These are phyloP conservation scores for Anthoscopus minutus DNA, from an alignment of 2,113 vertebrate genomes.

Conservation along the genomic window DNA sequence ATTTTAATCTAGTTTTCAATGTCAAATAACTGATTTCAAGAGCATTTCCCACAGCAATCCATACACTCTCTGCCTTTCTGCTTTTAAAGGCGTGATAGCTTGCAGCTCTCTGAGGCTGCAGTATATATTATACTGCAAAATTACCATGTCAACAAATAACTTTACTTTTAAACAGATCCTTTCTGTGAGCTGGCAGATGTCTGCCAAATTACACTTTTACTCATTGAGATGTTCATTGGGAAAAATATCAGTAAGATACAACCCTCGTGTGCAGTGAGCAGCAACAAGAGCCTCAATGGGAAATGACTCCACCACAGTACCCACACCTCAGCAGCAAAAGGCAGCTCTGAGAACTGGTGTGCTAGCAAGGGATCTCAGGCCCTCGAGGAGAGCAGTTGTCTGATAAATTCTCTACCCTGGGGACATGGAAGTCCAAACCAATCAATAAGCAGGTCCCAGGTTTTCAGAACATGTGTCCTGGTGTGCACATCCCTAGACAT, in stretches of 20 bases:
- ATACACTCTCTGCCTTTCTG: neutral
- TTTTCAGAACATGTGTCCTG: neutral
- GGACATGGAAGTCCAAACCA: neutral
- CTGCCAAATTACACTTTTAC: neutral
- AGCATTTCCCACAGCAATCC: slow-evolving; percentile 8
- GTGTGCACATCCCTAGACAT: rapidly evolving
- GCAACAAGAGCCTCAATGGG: slow-evolving; percentile 6
- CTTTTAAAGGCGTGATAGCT: neutral
- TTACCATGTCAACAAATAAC: slow-evolving; percentile 49
- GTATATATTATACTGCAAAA: slow-evolving; percentile 24
- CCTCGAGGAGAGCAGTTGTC: neutral
- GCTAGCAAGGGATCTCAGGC: neutral
- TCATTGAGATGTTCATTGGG: slow-evolving; percentile 1
- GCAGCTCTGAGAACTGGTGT: neutral
- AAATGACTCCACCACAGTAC: slow-evolving; percentile 37
- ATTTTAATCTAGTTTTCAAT: slow-evolving; percentile 29
- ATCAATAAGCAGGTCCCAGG: neutral
- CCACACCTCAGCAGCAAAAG: neutral
- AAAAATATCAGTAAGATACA: neutral
- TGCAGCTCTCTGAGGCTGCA: neutral
- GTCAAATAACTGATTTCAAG: slow-evolving; percentile 23
- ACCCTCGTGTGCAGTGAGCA: neutral
- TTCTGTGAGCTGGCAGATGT: slow-evolving; percentile 19
- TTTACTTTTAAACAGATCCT: slow-evolving; percentile 27
- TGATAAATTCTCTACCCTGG: neutral